phyloP scores from a whole-genome alignment of 2,113 vertebrate genomes.

The Onychostruthus taczanowskii region DNA sequence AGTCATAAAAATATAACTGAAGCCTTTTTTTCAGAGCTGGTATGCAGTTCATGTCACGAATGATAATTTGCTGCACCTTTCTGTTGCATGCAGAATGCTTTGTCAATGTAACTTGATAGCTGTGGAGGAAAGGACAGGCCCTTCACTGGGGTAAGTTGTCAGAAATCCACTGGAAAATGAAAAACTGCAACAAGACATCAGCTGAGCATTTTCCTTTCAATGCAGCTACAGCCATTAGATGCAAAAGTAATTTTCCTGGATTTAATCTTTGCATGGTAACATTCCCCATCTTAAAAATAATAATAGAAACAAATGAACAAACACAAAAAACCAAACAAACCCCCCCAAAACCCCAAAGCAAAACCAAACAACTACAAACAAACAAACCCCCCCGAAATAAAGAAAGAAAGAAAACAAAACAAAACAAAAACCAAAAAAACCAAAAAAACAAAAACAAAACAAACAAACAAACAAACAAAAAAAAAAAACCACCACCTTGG shows the following conservation, averaged over 20 bases:
- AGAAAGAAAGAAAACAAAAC: no score
- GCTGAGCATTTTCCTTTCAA: neutral
- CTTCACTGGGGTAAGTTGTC: neutral
- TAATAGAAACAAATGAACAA: neutral
- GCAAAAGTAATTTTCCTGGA: neutral
- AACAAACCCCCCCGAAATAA: neutral
- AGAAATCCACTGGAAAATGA: neutral
- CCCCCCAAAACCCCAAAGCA: neutral
- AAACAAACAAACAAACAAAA: neutral
- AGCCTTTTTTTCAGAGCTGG: neutral
- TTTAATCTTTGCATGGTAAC: neutral
- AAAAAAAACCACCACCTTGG: no score
- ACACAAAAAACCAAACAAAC: no score
- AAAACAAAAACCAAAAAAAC: no score
- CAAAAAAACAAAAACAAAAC: neutral
- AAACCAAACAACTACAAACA: neutral
- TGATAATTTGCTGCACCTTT: constrained; percentile 3
- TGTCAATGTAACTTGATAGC: neutral
- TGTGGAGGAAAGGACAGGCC: neutral
- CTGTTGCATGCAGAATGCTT: neutral
- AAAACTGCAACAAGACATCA: neutral
- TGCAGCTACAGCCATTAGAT: neutral
- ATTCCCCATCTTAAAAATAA: neutral
- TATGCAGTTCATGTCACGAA: neutral
- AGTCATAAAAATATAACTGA: neutral